Base-by-base conservation (phyloP, 2,888 invertebrate genomes). In the Dyspetes luteomarginatus region DNA sequence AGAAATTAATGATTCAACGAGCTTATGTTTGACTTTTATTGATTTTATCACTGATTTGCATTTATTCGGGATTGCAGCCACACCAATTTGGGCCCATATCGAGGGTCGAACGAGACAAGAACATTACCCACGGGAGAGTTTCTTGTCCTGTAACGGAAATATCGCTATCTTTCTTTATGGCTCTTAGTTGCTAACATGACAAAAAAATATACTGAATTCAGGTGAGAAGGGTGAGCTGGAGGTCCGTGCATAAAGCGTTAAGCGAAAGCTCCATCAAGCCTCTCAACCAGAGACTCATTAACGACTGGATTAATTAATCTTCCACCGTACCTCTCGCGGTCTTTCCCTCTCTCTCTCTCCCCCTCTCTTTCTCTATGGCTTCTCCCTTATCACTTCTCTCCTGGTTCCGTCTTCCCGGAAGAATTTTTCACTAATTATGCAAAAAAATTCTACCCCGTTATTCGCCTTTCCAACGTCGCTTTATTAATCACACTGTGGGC, bases 251-350 rank as follows among this genome's bases (percentile, higher is more conserved):
- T 62, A 58, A 78, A 67, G 60, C 67, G 68, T 67, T 68, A 60
- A 78, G 68, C 45, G 67, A 64, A 64, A 64, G 48, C 62, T 69
- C 64, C 73, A 69, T 68, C 41, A 48, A 79, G 74, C 50, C 68
- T 69, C 64, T 56, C 56, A 48, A 55, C 68, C 56, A 50, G 62
- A 68, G 62, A 64, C 74, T 79, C 78, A 79, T 79, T 79, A 79
- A 74, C 64, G 69, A 64, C 78, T 69, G 74, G 68, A 79, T 74
- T 62, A 69, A 79, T 79, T 79, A 79, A 79, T 79, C 78, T 74
- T 79, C 74, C 64, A 48, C 55, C 48, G 67, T 79, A 17, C 68
- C 56, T 69, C 56, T 22, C 65, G 45, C 17, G 17, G 26, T 9
- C 22, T 41, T 58, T 17, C 36, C n/a, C 28, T 30, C 52, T 55